Percentiles rank a stretch among this genome's conserved stretches.
phyloP scores from a whole-genome alignment of 2,797 vertebrate genomes.

The Caiman crocodilus region DNA sequence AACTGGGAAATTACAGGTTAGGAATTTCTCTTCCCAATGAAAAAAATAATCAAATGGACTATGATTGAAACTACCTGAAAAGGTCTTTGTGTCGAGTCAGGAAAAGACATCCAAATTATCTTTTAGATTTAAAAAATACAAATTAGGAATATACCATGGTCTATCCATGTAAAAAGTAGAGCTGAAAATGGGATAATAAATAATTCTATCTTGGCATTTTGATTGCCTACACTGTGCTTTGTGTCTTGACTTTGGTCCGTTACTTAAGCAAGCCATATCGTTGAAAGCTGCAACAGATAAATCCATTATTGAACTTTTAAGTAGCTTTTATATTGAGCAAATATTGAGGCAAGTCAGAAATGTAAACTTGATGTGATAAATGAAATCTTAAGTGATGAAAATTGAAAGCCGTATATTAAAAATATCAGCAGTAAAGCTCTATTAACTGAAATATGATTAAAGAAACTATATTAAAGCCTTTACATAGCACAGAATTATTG shows the following conservation, averaged over 20 bases:
- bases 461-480: slow-evolving; percentile 26
- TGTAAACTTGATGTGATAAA: neutral
- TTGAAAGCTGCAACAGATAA: slow-evolving; percentile 16
- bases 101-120: neutral
- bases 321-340: neutral
- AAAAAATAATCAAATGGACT: neutral
- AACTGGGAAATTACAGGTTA: neutral
- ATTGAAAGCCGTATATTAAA: neutral
- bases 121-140: slow-evolving; percentile 19
- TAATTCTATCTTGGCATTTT: neutral
- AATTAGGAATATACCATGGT: neutral
- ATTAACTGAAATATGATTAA: slow-evolving; percentile 3
- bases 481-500: neutral
- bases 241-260: neutral
- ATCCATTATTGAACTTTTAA: slow-evolving; percentile 16
- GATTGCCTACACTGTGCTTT: neutral
- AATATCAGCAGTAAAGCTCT: neutral
- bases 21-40: neutral
- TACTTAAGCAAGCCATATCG: neutral
- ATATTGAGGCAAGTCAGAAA: slow-evolving; percentile 11
- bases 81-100: neutral
- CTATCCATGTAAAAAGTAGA: neutral
- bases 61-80: neutral
- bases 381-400: neutral
- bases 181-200: neutral